Percentiles rank a stretch among this genome's conserved stretches.
phyloP scores from a whole-genome alignment of 2,888 invertebrate species.

The Drosophila anomalipes region DNA sequence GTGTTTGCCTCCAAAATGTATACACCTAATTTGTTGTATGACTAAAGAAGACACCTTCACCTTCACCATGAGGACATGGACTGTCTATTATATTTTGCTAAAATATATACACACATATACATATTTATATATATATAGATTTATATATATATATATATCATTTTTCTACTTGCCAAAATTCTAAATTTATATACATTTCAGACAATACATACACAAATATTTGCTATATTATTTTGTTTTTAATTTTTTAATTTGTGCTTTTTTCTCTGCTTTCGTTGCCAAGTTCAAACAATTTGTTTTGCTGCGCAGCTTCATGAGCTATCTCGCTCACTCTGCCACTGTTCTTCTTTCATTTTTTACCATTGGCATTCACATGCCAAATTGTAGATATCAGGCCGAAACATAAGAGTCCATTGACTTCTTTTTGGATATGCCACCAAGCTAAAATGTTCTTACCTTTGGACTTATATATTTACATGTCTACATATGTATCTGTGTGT shows the following conservation, averaged over 20 bases:
- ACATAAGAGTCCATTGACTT: conserved; percentile 59
- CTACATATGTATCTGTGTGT: not conserved
- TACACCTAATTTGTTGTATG: conserved; percentile 13
- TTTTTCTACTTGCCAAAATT: conserved; percentile 47
- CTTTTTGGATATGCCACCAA: conserved; percentile 11
- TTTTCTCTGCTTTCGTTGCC: conserved; percentile 59
- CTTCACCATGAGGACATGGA: conserved; percentile 69
- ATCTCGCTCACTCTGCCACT: conserved; percentile 1
- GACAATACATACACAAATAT: conserved; percentile 26
- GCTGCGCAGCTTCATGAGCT: conserved; percentile 30
- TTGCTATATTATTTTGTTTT: conserved; percentile 25
- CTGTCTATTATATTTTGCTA: not conserved
- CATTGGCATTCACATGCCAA: conserved; percentile 25
- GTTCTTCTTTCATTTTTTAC: conserved; percentile 2
- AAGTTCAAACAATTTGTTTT: conserved; percentile 64
- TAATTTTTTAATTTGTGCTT: conserved; percentile 18
- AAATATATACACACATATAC: not conserved
- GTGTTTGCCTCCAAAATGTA: not conserved
- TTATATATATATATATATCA: not conserved
- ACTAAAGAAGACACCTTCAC: conserved; percentile 61
- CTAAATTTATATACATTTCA: conserved; percentile 51
- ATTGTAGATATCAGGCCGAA: conserved; percentile 29
- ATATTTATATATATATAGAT: not conserved
- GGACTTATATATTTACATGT: not conserved
- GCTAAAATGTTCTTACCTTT: conserved; percentile 22